These are phyloP conservation scores for Oryzias celebensis DNA, from an alignment of 2,113 vertebrate genomes.

Conservation along the genomic window DNA sequence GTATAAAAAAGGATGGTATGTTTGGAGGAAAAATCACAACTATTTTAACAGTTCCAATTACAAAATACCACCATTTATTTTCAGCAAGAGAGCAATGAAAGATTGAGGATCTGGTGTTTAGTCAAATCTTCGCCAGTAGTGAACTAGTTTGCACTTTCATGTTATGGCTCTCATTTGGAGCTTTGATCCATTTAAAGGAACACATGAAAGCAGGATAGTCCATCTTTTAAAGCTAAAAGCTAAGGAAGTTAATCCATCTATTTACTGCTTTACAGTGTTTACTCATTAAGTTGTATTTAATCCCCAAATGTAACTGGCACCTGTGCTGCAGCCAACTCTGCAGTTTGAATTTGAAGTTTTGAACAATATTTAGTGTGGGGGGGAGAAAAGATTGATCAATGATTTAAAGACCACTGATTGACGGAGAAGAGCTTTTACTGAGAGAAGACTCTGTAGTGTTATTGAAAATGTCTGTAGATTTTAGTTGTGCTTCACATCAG, in stretches of 20 bases:
- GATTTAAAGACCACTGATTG: constrained; percentile 42
- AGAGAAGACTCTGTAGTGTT: constrained; percentile 86
- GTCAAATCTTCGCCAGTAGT: constrained; percentile 31
- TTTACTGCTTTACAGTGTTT: constrained; percentile 70
- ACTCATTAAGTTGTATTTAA: constrained; percentile 74
- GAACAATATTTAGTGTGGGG: constrained; percentile 64
- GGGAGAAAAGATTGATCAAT: constrained; percentile 74
- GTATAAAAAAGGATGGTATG: too few species aligned
- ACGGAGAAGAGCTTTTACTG: constrained; percentile 81
- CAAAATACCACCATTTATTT: constrained; percentile 82
- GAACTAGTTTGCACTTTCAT: constrained; percentile 57
- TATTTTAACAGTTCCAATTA: too few species aligned
- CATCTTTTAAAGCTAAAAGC: constrained; percentile 39
- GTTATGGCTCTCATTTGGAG: constrained; percentile 40
- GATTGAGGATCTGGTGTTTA: constrained; percentile 78
- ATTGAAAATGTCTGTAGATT: constrained; percentile 93
- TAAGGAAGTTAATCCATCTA: constrained; percentile 49
- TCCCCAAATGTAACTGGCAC: constrained; percentile 86
- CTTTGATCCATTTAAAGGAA: constrained; percentile 40
- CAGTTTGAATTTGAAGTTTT: constrained; percentile 82
- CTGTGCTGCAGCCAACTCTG: constrained; percentile 81
- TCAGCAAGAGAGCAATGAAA: constrained; percentile 75
- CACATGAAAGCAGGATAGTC: constrained; percentile 32
- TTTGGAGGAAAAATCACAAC: too few species aligned
- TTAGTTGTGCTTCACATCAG: constrained; percentile 99